phyloP scores from a whole-genome alignment of 2,113 vertebrate genomes.

The Nanorana parkeri region DNA sequence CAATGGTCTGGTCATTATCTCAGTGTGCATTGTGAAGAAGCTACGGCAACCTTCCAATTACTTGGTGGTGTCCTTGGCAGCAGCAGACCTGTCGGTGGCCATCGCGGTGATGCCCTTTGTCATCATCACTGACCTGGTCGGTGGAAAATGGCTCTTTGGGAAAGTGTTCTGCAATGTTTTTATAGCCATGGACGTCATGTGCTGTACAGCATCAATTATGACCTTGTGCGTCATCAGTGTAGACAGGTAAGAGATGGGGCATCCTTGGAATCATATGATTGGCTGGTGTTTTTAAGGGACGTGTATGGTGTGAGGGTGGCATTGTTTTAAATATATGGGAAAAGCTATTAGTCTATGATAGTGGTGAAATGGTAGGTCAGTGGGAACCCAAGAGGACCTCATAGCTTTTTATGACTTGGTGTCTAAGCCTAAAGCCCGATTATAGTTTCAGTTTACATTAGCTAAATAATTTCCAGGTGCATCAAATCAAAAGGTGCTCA shows the following conservation, averaged over 20 bases:
- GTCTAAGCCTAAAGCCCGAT: background rate
- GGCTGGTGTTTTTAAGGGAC: background rate
- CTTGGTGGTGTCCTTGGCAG: slow-evolving; percentile 77
- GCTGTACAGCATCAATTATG: slow-evolving; percentile 81
- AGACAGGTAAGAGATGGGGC: slow-evolving; percentile 72
- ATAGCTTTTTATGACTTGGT: background rate
- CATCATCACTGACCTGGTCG: slow-evolving; percentile 79
- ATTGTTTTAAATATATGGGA: background rate
- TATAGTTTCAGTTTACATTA: too few species aligned
- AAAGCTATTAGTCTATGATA: background rate
- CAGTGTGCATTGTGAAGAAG: slow-evolving; percentile 79
- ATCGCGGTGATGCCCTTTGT: slow-evolving; percentile 80
- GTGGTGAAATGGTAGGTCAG: background rate
- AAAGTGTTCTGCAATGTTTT: slow-evolving; percentile 80
- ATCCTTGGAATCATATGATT: background rate
- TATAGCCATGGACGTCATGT: slow-evolving; percentile 83
- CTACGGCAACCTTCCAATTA: slow-evolving; percentile 81
- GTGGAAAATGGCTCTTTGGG: slow-evolving; percentile 80
- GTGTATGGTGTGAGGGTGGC: background rate
- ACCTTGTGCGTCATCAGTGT: slow-evolving; percentile 81
- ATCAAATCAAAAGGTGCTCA: too few species aligned
- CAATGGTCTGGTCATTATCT: slow-evolving; percentile 78
- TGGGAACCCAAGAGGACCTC: background rate
- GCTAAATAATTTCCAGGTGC: too few species aligned
- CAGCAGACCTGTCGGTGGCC: slow-evolving; percentile 77